Evolutionary conservation across 1,140 invertebrate genomes (phyloP).

Genomic region (Drosophila grimshawi): DNA sequence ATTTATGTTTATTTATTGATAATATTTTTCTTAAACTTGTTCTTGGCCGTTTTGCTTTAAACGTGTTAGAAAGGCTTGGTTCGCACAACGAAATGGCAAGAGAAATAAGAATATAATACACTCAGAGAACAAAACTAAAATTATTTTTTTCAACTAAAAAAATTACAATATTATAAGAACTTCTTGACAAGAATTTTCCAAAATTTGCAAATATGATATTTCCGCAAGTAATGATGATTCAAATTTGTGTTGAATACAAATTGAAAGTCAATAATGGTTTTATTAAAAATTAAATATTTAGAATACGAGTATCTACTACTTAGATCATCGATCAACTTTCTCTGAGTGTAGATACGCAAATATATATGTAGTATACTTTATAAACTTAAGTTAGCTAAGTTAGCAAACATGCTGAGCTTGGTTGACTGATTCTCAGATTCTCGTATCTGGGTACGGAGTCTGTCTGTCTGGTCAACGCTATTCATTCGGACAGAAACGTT

Average conservation of each 20-base stretch:
- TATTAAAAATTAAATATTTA: too few relatives aligned
- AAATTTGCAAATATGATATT: too few relatives aligned
- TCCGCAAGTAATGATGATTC: too few relatives aligned
- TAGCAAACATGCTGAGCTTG: conserved; percentile 47
- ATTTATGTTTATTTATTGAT: conserved; percentile 80
- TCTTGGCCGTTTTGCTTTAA: conserved; percentile 75
- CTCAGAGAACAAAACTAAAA: conserved; percentile 36
- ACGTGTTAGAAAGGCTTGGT: conserved; percentile 81
- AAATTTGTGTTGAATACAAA: too few relatives aligned
- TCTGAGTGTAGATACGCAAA: conserved; percentile 44
- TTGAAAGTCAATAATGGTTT: too few relatives aligned
- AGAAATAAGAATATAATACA: conserved; percentile 47
- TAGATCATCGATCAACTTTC: background rate
- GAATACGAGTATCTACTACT: background rate
- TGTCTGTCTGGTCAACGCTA: conserved; percentile 57
- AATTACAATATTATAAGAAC: too few relatives aligned
- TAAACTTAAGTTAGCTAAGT: conserved; percentile 52
- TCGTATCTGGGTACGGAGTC: conserved; percentile 49
- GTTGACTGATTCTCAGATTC: conserved; percentile 31
- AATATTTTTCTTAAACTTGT: conserved; percentile 80
- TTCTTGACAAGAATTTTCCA: too few relatives aligned
- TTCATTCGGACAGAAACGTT: conserved; percentile 77
- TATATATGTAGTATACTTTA: conserved; percentile 13
- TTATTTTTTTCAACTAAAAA: background rate
- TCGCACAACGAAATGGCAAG: conserved; percentile 64